Percentiles rank a stretch among this genome's conserved stretches.
phyloP scores from a whole-genome alignment of 2,113 vertebrate species.

The Atherinomorus stipes region DNA sequence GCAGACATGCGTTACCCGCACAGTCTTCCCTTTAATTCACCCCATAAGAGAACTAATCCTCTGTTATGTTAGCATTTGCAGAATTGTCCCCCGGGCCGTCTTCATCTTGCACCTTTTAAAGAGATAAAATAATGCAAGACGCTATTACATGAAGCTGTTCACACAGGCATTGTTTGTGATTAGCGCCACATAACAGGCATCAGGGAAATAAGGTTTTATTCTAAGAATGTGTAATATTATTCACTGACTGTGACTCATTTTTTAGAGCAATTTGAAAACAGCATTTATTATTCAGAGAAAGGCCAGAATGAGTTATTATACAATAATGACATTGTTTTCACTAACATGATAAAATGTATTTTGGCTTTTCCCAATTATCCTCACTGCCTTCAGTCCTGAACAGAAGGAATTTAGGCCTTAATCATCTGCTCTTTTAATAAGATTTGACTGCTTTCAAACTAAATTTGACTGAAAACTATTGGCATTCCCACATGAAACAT shows the following conservation, averaged over 20 bases:
- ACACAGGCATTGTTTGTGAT: conserved; percentile 41
- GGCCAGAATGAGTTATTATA: conserved; percentile 43
- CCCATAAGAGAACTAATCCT: conserved; percentile 54
- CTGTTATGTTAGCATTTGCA: conserved; percentile 38
- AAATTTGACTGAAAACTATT: conserved; percentile 62
- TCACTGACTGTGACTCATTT: conserved; percentile 39
- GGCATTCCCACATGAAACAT: conserved; percentile 43
- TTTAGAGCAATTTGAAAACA: conserved; percentile 38
- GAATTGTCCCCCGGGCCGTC: conserved; percentile 49
- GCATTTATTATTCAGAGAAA: conserved; percentile 22
- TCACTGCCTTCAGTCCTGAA: conserved; percentile 5
- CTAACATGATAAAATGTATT: conserved; percentile 34
- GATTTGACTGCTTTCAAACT: conserved; percentile 39
- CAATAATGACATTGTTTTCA: conserved; percentile 46
- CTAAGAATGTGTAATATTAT: conserved; percentile 36
- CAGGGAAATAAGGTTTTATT: conserved; percentile 50
- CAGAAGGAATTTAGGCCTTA: conserved; percentile 42
- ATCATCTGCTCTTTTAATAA: conserved; percentile 39
- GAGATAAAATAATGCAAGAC: conserved; percentile 47
- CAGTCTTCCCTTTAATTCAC: conserved; percentile 32
- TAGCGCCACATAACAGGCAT: conserved; percentile 28
- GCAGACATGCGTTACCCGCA: conserved; percentile 12
- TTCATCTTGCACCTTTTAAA: conserved; percentile 47
- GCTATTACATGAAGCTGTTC: conserved; percentile 21
- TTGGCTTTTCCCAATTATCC: conserved; percentile 42